phyloP scores from a whole-genome alignment of 2,888 invertebrate genomes.

The Venusia cambrica region DNA sequence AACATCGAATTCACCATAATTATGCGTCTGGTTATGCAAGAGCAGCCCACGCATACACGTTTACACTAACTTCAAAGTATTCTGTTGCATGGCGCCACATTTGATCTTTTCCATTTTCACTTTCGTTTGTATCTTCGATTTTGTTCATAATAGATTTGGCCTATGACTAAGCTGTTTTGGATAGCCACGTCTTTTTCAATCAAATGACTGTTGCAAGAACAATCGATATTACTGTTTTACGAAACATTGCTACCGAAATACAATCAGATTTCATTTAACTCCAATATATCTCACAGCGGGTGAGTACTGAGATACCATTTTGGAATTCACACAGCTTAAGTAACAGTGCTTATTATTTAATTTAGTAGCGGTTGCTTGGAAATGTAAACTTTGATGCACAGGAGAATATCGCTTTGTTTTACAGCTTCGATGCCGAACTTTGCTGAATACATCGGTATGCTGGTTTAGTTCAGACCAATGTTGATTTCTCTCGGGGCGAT shows the following conservation, averaged over 20 bases:
- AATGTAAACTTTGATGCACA: slow-evolving; percentile 55
- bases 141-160: too few relatives aligned
- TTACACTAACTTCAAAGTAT: slow-evolving; percentile 6
- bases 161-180: too few relatives aligned
- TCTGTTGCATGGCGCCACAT: slow-evolving; percentile 17
- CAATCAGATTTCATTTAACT: slow-evolving; percentile 28
- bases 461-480: slow-evolving; percentile 18
- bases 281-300: slow-evolving; percentile 52
- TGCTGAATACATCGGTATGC: slow-evolving; percentile 17
- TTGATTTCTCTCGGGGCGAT: slow-evolving; percentile 19
- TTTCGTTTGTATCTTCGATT: slow-evolving; percentile 12
- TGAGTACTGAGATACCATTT: slow-evolving; percentile 55
- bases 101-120: slow-evolving; percentile 1
- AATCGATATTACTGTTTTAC: slow-evolving; percentile 2
- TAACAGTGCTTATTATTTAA: slow-evolving; percentile 51
- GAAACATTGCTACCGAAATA: slow-evolving; percentile 14
- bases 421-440: slow-evolving; percentile 30
- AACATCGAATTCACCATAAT: slow-evolving; percentile 42
- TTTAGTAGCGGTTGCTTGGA: slow-evolving; percentile 45
- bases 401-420: slow-evolving; percentile 37
- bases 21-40: slow-evolving; percentile 26
- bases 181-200: slow-evolving; percentile 1
- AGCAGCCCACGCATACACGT: slow-evolving; percentile 15
- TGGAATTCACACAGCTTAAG: slow-evolving; percentile 40
- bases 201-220: slow-evolving; percentile 2